Conservation (phyloP, 30 jellyfish, hydroid and myxozoan genomes). For the Turritopsis dohrnii region DNA sequence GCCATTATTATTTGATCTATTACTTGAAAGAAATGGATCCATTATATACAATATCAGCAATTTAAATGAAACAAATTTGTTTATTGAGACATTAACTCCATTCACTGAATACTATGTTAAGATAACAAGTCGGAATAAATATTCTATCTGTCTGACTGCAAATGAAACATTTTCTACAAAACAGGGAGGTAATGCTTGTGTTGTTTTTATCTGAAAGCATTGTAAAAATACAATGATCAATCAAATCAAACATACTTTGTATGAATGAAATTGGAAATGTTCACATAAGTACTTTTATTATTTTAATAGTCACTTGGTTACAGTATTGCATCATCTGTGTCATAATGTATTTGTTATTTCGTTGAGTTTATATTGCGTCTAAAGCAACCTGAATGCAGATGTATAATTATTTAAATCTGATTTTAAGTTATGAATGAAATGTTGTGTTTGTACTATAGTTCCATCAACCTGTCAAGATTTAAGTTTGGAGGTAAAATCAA, state of each 20-base stretch:
- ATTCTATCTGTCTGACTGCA: background rate
- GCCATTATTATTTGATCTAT: background rate
- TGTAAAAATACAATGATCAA: too few relatives aligned
- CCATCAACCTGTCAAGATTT: too few relatives aligned
- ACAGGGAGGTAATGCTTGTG: background rate
- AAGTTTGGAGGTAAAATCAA: too few relatives aligned
- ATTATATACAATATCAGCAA: background rate
- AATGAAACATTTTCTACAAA: background rate
- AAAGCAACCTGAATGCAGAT: too few relatives aligned
- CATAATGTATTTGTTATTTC: too few relatives aligned
- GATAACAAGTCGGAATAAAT: background rate
- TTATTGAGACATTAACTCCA: background rate
- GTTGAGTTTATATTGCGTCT: too few relatives aligned
- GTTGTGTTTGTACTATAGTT: too few relatives aligned
- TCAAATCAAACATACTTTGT: background rate
- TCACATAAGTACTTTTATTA: too few relatives aligned
- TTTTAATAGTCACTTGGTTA: background rate
- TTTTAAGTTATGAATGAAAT: too few relatives aligned
- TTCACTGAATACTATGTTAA: background rate
- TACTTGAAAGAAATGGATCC: background rate
- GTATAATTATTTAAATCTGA: too few relatives aligned
- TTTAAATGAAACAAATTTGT: background rate
- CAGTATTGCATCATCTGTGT: background rate
- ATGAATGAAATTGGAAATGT: too few relatives aligned
- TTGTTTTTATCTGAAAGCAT: background rate